Conservation (phyloP, 2,113 vertebrate genomes). For the Astatoreochromis straeleni region DNA sequence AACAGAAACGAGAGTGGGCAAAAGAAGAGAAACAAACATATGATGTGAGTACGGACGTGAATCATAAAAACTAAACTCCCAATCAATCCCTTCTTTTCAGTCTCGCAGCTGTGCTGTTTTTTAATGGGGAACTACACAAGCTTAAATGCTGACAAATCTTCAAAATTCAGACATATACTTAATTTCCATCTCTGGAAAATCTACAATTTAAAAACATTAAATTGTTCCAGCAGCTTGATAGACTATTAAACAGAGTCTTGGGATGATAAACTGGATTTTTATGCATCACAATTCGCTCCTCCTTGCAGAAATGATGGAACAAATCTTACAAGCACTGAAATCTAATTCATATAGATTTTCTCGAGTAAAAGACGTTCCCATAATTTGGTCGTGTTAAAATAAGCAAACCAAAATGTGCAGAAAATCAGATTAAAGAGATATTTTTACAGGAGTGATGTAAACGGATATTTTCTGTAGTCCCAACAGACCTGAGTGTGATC, state of each 20-base stretch:
- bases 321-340: neutral
- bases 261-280: neutral
- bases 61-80: neutral
- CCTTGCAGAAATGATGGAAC: neutral
- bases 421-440: neutral
- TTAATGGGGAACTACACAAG: neutral
- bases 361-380: neutral
- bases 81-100: neutral
- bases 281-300: neutral
- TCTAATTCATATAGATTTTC: neutral
- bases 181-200: neutral
- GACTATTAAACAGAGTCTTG: neutral
- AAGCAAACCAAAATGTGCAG: neutral
- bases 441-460: neutral
- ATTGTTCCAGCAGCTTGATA: neutral
- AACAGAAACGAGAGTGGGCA: neutral
- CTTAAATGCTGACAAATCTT: neutral
- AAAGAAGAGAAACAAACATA: neutral
- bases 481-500: neutral
- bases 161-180: neutral
- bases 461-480: neutral
- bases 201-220: neutral
- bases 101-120: neutral
- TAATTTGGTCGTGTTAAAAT: neutral
- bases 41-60: neutral